Evolutionary conservation across 2,888 invertebrate genomes (phyloP), one percentile per base, ranked within the genome.

Genomic region (Zelleria hepariella): DNA sequence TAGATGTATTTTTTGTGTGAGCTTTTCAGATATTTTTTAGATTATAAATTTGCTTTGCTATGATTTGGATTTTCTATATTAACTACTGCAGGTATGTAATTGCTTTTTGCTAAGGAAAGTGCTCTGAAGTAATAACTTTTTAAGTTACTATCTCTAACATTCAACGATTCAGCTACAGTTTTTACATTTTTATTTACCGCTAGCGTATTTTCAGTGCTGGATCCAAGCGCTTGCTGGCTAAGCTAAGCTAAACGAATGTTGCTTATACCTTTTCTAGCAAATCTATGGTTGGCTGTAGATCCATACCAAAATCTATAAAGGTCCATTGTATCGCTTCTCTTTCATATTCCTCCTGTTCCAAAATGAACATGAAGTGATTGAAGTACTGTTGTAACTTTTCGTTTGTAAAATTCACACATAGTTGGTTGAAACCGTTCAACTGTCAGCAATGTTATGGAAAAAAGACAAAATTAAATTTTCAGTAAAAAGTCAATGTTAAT

Each of bases 341-440:
- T 88, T 96, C 95, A 91, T 97, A 97, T 80, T 97, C 96, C 84
- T 97, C 97, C 91, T 97, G 97, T 90, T 97, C 97, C 87, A 97
- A 91, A 71, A 97, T 94, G 90, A 97, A 97, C 97, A 97, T 97
- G 91, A 96, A 94, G 85, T 97, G 96, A 89, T 97, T 97, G 93
- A 97, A 97, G 91, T 95, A 97, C 82, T 97, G 97, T 89, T 97
- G 97, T 72, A 97, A 92, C 87, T 96, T 95, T 91, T 97, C 97
- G 86, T 97, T 97, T 77, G 96, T 96, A 92, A 96, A 97, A 92
- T 97, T 97, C 92, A 97, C 96, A 92, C 97, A 97, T 80, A 97
- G 92, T 89, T 97, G 97, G 90, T 97, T 96, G 92, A 97, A 97
- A 80, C 96, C 94, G 91, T 97, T 97, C 91, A 92, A 94, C 96